Percentiles rank a stretch among this genome's conserved stretches.
Evolutionary conservation across 2,797 vertebrate genomes (phyloP).

Genomic region (Schizopygopsis pylzovi): DNA sequence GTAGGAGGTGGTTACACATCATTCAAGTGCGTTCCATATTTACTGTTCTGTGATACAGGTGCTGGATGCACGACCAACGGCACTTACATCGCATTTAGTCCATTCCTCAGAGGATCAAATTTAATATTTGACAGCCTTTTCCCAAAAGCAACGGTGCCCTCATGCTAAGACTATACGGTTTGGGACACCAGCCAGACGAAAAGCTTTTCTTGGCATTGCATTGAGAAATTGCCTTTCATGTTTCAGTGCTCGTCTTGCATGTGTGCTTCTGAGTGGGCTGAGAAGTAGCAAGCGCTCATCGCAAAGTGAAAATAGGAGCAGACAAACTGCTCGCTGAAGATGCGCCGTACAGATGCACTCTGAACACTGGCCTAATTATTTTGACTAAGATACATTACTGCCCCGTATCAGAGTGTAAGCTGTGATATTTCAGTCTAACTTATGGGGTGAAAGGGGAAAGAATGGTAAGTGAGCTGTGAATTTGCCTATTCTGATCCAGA

Average conservation of each 20-base stretch:
- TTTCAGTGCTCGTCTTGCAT: slow-evolving; percentile 46
- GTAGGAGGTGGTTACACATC: slow-evolving; percentile 36
- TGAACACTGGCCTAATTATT: slow-evolving; percentile 35
- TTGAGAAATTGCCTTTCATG: slow-evolving; percentile 52
- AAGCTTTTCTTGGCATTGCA: slow-evolving; percentile 61
- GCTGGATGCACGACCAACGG: slow-evolving; percentile 4
- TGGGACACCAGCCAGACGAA: slow-evolving; percentile 60
- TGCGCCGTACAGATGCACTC: background rate
- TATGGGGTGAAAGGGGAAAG: slow-evolving; percentile 16
- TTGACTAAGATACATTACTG: slow-evolving; percentile 30
- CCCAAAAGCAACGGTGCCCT: slow-evolving; percentile 64
- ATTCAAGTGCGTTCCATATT: slow-evolving; percentile 30
- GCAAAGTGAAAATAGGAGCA: slow-evolving; percentile 44
- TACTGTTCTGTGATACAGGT: slow-evolving; percentile 24
- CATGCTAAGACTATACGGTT: slow-evolving; percentile 42
- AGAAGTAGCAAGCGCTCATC: slow-evolving; percentile 44
- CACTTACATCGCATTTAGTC: slow-evolving; percentile 39
- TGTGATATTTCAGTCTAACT: slow-evolving; percentile 22
- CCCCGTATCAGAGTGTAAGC: background rate
- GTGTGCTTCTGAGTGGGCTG: slow-evolving; percentile 43
- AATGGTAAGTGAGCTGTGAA: slow-evolving; percentile 42
- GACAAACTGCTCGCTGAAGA: slow-evolving; percentile 39
- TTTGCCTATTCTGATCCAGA: slow-evolving; percentile 31
- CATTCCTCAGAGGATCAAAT: slow-evolving; percentile 71
- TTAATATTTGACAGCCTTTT: slow-evolving; percentile 65